Percentiles rank a stretch among this genome's conserved stretches.
Evolutionary conservation across 2,113 vertebrate species (phyloP).

Genomic region (Calidris pugnax): DNA sequence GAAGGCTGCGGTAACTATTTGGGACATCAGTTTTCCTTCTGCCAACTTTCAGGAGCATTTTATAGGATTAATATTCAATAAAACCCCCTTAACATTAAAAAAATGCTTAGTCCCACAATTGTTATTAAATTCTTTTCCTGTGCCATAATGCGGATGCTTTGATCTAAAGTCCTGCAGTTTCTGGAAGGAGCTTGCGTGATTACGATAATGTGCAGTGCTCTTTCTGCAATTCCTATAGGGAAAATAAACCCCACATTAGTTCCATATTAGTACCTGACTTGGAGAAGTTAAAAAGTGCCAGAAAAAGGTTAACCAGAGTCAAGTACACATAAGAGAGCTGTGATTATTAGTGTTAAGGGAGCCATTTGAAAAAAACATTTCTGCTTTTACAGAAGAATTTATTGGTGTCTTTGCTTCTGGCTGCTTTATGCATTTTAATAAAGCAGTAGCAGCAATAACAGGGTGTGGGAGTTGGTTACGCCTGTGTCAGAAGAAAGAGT

Average conservation of each 20-base stretch:
- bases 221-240: constrained; percentile 81
- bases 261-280: constrained; percentile 82
- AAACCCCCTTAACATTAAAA: constrained; percentile 71
- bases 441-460: constrained; percentile 60
- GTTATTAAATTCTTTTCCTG: constrained; percentile 76
- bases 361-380: constrained; percentile 76
- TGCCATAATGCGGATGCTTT: constrained; percentile 71
- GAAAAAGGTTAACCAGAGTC: constrained; percentile 85
- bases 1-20: constrained; percentile 31
- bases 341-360: constrained; percentile 81
- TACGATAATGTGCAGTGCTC: constrained; percentile 74
- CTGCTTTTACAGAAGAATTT: constrained; percentile 82
- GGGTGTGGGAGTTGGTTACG: constrained; percentile 1
- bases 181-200: constrained; percentile 70
- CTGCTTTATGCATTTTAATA: constrained; percentile 82
- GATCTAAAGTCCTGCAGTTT: constrained; percentile 75
- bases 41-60: constrained; percentile 63
- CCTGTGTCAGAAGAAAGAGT: neutral
- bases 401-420: constrained; percentile 78
- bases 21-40: constrained; percentile 56
- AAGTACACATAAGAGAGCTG: constrained; percentile 80
- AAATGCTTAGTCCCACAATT: constrained; percentile 73
- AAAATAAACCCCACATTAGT: constrained; percentile 84
- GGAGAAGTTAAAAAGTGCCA: constrained; percentile 82
- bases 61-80: constrained; percentile 70